Percentiles rank a stretch among this genome's conserved stretches.
These are phyloP conservation scores for Drosophila triauraria DNA, from an alignment of 1,140 invertebrate genomes.

Conservation along the genomic window DNA sequence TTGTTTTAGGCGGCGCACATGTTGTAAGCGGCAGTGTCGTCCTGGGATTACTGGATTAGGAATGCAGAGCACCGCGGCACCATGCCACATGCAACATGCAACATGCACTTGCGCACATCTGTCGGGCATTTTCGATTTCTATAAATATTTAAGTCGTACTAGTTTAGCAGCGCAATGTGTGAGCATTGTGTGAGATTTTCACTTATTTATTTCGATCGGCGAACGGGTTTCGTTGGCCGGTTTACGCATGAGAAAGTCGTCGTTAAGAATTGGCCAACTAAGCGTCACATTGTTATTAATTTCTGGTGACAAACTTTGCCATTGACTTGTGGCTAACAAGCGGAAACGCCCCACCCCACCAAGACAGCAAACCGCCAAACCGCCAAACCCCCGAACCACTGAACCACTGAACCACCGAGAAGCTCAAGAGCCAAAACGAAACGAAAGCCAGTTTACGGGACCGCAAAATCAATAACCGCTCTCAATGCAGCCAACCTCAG, in stretches of 20 bases:
- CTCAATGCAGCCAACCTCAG: conserved; percentile 44
- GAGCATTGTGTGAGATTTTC: conserved; percentile 36
- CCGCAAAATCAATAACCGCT: conserved; percentile 78
- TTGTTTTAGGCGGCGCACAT: not conserved
- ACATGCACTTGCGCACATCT: conserved; percentile 11
- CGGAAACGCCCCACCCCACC: conserved; percentile 58
- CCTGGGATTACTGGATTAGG: conserved; percentile 23
- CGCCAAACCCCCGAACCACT: conserved; percentile 20
- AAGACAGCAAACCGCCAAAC: conserved; percentile 2
- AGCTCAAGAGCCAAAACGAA: conserved; percentile 69
- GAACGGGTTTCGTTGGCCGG: conserved; percentile 62
- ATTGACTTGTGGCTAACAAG: conserved; percentile 76
- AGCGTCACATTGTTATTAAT: conserved; percentile 80
- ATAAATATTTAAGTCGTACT: conserved; percentile 44
- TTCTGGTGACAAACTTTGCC: conserved; percentile 79
- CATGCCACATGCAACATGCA: conserved; percentile 12
- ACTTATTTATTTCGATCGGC: conserved; percentile 58
- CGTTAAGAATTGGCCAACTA: conserved; percentile 75
- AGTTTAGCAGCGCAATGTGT: conserved; percentile 16
- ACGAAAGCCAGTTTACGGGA: conserved; percentile 74
- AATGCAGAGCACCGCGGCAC: conserved; percentile 4
- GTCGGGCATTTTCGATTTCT: conserved; percentile 32
- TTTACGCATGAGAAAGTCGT: conserved; percentile 70
- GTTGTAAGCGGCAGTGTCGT: conserved; percentile 21
- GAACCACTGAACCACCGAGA: conserved; percentile 55